Percentiles rank a stretch among this genome's conserved stretches.
phyloP scores from a whole-genome alignment of 2,888 invertebrate species.

The Drosophila hamatofila region DNA sequence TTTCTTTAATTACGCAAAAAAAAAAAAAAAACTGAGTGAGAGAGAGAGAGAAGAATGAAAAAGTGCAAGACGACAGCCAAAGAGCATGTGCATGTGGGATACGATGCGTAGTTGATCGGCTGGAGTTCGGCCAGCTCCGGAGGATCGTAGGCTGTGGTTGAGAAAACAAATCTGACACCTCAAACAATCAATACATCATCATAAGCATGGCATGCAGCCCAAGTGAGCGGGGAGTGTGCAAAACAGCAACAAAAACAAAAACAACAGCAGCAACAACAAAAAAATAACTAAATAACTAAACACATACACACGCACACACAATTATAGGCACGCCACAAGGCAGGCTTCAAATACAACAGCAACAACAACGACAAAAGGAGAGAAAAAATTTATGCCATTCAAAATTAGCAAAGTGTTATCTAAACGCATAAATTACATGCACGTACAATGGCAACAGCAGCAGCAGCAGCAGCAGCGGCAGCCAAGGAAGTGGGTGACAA shows the following conservation, averaged over 20 bases:
- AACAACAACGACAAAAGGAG: constrained; percentile 8
- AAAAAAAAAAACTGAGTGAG: constrained; percentile 1
- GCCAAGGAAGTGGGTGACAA: constrained; percentile 58
- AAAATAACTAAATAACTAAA: constrained; percentile 41
- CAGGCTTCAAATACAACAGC: constrained; percentile 58
- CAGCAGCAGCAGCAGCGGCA: constrained; percentile 49
- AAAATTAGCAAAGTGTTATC: constrained; percentile 82
- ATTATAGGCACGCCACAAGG: constrained; percentile 68
- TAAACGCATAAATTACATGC: constrained; percentile 82
- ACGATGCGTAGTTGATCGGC: constrained; percentile 21
- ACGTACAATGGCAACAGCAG: constrained; percentile 68
- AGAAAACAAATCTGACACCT: constrained; percentile 77
- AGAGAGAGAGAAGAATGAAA: constrained; percentile 5
- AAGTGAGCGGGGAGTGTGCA: constrained; percentile 1
- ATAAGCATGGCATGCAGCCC: constrained; percentile 71
- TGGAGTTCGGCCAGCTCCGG: constrained; percentile 4
- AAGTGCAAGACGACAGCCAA: constrained; percentile 33
- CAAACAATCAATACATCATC: constrained; percentile 80
- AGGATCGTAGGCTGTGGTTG: constrained; percentile 51
- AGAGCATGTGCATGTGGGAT: constrained; percentile 31
- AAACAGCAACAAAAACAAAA: constrained; percentile 16
- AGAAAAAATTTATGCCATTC: constrained; percentile 79
- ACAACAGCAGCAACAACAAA: constrained; percentile 26
- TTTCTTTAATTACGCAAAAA: constrained; percentile 79
- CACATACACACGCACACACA: constrained; percentile 75